Evolutionary conservation across 2,797 vertebrate genomes (phyloP).

Genomic region (Poecile montanus): DNA sequence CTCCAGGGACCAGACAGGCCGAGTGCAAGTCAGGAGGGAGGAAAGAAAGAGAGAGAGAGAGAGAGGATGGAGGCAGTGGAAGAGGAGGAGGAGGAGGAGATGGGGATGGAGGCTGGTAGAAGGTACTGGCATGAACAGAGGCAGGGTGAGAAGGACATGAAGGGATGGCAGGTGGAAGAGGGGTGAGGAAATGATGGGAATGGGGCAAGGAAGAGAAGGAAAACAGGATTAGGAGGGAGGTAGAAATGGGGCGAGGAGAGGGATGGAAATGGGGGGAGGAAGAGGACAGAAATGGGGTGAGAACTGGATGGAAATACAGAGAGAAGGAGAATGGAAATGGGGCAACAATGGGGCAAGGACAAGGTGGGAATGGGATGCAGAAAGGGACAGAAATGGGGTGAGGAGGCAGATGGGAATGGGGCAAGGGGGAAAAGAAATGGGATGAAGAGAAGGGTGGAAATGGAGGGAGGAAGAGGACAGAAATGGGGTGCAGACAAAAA

Average conservation of each 20-base stretch:
- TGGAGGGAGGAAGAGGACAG: rapidly evolving
- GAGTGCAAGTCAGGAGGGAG: constrained; percentile 67
- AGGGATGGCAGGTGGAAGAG: constrained; percentile 4
- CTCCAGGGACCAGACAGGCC: constrained; percentile 56
- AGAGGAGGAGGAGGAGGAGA: neutral
- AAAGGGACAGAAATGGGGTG: neutral
- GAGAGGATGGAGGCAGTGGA: neutral
- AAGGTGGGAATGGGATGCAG: neutral
- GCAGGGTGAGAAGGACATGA: neutral
- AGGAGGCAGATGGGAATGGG: neutral
- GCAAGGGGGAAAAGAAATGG: neutral
- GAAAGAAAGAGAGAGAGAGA: constrained; percentile 35
- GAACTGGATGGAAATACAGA: neutral
- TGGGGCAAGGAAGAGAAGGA: neutral
- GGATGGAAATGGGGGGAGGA: neutral
- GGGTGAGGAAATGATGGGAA: neutral
- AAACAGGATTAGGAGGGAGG: neutral
- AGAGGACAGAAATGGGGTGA: neutral
- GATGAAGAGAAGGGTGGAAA: neutral
- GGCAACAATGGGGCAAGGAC: neutral
- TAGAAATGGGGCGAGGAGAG: neutral
- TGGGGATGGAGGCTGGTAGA: neutral
- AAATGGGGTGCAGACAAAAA: neutral
- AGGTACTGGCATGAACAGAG: neutral
- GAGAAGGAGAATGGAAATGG: neutral